phyloP scores from a whole-genome alignment of 1,140 invertebrate genomes.

The Caerostris darwini region DNA sequence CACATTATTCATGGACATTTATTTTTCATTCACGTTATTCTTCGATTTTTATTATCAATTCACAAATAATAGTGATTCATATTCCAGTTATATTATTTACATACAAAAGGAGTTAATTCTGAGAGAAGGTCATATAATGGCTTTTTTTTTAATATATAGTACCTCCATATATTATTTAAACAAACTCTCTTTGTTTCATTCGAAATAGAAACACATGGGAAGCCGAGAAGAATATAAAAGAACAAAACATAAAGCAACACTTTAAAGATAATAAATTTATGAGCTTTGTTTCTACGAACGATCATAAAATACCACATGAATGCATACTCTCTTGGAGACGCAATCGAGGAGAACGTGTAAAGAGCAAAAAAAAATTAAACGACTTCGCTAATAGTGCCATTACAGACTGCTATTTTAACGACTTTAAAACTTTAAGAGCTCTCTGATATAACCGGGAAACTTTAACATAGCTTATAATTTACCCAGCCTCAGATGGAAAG shows the following conservation, averaged over 20 bases:
- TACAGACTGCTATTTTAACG: conserved; percentile 16
- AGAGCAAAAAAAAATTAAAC: not conserved
- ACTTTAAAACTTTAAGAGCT: conserved; percentile 16
- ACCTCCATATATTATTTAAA: no score
- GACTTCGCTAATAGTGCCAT: conserved; percentile 32
- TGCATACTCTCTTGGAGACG: not conserved
- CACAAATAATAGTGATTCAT: no score
- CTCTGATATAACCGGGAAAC: conserved; percentile 15
- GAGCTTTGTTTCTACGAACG: conserved; percentile 11
- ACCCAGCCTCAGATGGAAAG: not conserved
- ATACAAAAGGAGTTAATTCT: no score
- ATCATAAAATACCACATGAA: conserved; percentile 16
- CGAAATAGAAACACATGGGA: no score
- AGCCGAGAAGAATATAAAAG: not conserved
- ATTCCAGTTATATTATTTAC: no score
- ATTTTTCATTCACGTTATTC: no score
- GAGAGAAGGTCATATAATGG: no score
- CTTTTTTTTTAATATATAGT: no score
- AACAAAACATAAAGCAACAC: conserved; percentile 5
- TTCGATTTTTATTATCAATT: no score
- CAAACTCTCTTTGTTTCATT: no score
- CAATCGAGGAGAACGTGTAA: not conserved
- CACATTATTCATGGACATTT: no score
- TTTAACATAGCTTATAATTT: conserved; percentile 42
- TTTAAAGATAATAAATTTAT: conserved; percentile 45